Percentiles rank a stretch among this genome's conserved stretches.
These are phyloP conservation scores for Pocillopora grandis DNA, from an alignment of 92 coral and sea anemone genomes.

Conservation along the genomic window DNA sequence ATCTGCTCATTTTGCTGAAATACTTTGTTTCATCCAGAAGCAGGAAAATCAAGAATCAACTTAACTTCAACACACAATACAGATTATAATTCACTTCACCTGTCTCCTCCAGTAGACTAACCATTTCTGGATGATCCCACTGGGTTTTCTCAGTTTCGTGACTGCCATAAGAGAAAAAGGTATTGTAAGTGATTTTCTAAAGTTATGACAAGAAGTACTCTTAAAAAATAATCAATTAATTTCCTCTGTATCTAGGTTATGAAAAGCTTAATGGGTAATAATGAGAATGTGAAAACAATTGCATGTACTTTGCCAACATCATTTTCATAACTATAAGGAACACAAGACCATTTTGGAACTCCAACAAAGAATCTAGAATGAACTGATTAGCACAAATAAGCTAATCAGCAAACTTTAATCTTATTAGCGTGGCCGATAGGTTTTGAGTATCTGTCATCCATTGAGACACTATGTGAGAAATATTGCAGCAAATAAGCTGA, in stretches of 20 bases:
- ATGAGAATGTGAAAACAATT: no score
- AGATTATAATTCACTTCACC: conserved; percentile 45
- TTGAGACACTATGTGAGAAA: background rate
- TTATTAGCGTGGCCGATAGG: background rate
- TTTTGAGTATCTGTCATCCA: conserved; percentile 15
- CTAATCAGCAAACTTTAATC: no score
- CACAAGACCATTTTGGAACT: no score
- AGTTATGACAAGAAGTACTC: no score
- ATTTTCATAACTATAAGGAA: no score
- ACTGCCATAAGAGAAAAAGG: conserved; percentile 37
- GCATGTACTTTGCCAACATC: no score
- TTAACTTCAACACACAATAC: background rate
- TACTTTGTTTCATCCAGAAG: background rate
- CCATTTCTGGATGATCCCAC: conserved; percentile 99
- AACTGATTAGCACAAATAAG: no score
- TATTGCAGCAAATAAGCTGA: conserved; percentile 8
- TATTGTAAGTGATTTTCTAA: background rate
- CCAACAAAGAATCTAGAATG: no score
- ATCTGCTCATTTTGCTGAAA: no score
- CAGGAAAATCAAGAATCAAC: background rate
- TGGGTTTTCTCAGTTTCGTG: conserved; percentile 95
- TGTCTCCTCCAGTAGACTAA: conserved; percentile 74
- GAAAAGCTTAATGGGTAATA: no score
- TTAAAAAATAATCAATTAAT: no score
- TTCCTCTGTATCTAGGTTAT: no score